Conservation (phyloP, 2,888 invertebrate species). For the Drosophila barbarae region DNA sequence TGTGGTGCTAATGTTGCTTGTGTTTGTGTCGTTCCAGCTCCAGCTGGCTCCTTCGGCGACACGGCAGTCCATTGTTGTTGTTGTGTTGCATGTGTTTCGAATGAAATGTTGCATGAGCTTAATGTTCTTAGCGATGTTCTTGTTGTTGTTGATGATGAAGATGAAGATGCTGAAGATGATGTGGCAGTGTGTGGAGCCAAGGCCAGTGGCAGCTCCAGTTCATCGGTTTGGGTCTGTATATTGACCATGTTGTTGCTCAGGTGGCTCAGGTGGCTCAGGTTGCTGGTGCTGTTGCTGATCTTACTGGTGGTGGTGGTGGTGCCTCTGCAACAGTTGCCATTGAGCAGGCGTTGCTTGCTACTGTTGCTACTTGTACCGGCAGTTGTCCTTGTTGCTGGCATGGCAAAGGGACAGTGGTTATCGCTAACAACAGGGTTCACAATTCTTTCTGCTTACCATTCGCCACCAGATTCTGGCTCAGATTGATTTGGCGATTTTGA, state of each 20-base stretch:
- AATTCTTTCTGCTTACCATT: conserved; percentile 63
- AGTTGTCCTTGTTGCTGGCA: conserved; percentile 37
- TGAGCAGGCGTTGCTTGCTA: conserved; percentile 32
- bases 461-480: conserved; percentile 37
- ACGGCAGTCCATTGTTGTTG: conserved; percentile 61
- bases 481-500: conserved; percentile 27
- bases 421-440: conserved; percentile 42
- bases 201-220: conserved; percentile 50
- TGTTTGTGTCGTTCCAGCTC: conserved; percentile 49
- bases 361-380: conserved; percentile 22
- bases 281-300: conserved; percentile 14
- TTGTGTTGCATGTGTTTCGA: conserved; percentile 49
- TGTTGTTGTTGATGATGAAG: conserved; percentile 29
- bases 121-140: conserved; percentile 10
- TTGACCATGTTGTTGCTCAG: conserved; percentile 64
- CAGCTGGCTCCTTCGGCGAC: conserved; percentile 46
- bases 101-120: conserved; percentile 21
- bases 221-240: conserved; percentile 79
- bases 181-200: conserved; percentile 18
- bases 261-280: conserved; percentile 13
- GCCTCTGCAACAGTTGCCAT: conserved; percentile 34
- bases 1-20: conserved; percentile 48
- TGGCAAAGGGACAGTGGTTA: conserved; percentile 35
- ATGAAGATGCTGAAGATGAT: conserved; percentile 1
- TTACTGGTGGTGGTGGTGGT: conserved; percentile 18